Conservation (phyloP, 2,888 invertebrate species). For the Tachina fera region DNA sequence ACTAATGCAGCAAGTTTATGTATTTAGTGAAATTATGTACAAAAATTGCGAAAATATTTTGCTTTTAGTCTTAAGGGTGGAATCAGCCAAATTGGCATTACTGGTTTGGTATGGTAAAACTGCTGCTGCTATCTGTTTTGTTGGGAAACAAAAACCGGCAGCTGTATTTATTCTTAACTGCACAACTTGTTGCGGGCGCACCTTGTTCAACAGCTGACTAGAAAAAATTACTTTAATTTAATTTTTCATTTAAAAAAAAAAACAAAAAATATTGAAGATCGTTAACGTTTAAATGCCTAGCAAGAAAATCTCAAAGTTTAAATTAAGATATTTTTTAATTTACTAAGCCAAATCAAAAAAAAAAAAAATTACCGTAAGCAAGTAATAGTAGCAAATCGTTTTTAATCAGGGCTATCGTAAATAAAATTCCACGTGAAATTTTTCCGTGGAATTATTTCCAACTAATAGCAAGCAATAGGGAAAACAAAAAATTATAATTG, state of each 20-base stretch:
- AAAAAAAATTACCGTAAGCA: too few relatives aligned
- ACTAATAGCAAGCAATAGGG: too few relatives aligned
- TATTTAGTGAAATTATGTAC: slow-evolving; percentile 32
- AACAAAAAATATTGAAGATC: neutral
- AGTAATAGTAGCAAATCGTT: too few relatives aligned
- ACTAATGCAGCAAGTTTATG: slow-evolving; percentile 33
- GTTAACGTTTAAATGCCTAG: neutral
- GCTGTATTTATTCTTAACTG: neutral
- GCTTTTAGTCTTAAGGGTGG: slow-evolving; percentile 42
- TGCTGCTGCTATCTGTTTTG: neutral
- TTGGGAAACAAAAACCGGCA: too few relatives aligned
- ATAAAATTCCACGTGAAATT: too few relatives aligned
- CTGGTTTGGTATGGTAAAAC: slow-evolving; percentile 10
- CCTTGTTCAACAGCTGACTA: slow-evolving; percentile 32
- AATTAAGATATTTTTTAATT: neutral
- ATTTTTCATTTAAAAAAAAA: neutral
- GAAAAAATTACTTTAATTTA: neutral
- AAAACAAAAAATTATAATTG: too few relatives aligned
- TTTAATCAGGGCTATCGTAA: too few relatives aligned
- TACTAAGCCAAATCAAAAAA: neutral
- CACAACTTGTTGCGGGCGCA: slow-evolving; percentile 25
- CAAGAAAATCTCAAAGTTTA: slow-evolving; percentile 30
- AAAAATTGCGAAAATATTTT: too few relatives aligned
- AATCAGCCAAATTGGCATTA: slow-evolving; percentile 27
- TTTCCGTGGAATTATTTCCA: too few relatives aligned